Conservation (phyloP, 2,888 invertebrate species). For the Nasonia oneida region DNA sequence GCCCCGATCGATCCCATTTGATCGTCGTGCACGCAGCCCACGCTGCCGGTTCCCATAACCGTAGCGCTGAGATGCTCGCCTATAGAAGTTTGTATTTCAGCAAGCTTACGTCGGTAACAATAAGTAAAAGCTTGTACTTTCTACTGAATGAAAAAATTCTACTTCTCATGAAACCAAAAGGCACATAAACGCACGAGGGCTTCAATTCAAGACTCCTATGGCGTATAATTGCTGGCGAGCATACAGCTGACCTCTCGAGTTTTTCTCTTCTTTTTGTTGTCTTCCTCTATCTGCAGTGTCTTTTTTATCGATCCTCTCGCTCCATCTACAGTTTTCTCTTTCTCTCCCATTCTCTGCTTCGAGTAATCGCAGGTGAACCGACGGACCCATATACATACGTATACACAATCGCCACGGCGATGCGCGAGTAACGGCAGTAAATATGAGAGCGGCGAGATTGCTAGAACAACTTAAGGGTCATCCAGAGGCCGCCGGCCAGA, state of each 20-base stretch:
- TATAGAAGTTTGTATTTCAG: too few relatives aligned
- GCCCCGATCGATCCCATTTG: too few relatives aligned
- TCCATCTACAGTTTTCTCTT: background rate
- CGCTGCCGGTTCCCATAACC: too few relatives aligned
- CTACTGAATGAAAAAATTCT: background rate
- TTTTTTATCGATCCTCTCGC: background rate
- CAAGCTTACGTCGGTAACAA: too few relatives aligned
- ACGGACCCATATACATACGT: background rate
- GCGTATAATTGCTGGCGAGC: background rate
- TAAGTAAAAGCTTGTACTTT: background rate
- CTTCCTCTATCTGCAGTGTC: background rate
- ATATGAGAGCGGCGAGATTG: slow-evolving; percentile 38
- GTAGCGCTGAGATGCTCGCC: too few relatives aligned
- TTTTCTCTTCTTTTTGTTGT: background rate
- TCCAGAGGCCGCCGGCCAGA: background rate
- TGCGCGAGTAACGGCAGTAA: slow-evolving; percentile 22
- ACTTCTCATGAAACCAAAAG: background rate
- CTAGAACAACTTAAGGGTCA: slow-evolving; percentile 39
- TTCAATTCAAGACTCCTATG: background rate
- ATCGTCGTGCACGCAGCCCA: too few relatives aligned
- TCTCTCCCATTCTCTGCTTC: background rate
- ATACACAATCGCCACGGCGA: too few relatives aligned
- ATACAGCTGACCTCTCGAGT: background rate
- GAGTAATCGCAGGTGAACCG: slow-evolving; percentile 2
- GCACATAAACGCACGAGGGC: background rate